Evolutionary conservation across 2,113 vertebrate genomes (phyloP), one percentile per base, ranked within the genome.

Genomic region (Coturnix japonica): DNA sequence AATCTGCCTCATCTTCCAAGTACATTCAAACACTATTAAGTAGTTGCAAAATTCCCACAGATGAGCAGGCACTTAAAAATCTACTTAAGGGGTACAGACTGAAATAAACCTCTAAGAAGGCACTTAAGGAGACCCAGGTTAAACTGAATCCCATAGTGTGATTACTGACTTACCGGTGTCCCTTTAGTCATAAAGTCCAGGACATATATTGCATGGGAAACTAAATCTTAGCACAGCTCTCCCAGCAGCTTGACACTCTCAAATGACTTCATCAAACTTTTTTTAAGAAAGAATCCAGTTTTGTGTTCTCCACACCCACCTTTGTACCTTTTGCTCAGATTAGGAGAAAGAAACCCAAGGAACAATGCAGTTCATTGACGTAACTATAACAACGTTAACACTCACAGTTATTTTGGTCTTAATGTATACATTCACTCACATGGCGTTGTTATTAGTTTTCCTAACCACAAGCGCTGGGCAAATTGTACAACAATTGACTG

Each of bases 331-430:
- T 94, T 73, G 53, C 69, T 94, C 79, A 83, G 26, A 85, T 54
- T 69, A 46, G 69, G 90, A 85, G 2, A 53, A 78, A 94, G 3
- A 23, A 26, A 4, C 22, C 43, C 53, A 51, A 72, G 59, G 77
- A 95, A 71, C 53, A 89, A 86, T 69, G 88, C 31, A 94, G 70
- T 80, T 95, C 91, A 85, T 89, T 87, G 75, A 89, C 4, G 81
- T 41, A 91, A 81, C 65, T 65, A 84, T 57, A 80, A 93, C 96
- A 95, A 91, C 61, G 71, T 90, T 88, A 79, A 94, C 83, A 78
- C 96, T 98, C 97, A 98, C 98, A 97, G 97, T 97, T 97, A 96
- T 96, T 97, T 96, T 97, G 97, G 97, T 97, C 96, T 97, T 96
- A 95, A 91, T 53, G 93, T 79, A 95, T 94, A 97, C 95, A 97